Conservation (phyloP, 2,113 vertebrate species). For the Pan paniscus region DNA sequence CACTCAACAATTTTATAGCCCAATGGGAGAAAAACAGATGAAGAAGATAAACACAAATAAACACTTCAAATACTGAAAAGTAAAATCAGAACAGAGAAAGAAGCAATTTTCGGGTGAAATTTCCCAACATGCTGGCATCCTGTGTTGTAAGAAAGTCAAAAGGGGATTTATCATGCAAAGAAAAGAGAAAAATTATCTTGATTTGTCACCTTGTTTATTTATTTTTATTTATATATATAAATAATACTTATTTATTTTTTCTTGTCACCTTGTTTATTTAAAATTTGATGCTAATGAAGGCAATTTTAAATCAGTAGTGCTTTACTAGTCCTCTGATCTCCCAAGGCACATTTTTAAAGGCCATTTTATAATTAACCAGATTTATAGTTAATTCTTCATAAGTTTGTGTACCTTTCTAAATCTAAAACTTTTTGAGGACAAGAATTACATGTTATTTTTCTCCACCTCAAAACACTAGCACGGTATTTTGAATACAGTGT, state of each 20-base stretch:
- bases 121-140: neutral
- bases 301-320: neutral
- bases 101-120: no score
- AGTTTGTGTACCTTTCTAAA: neutral
- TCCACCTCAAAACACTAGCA: neutral
- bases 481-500: neutral
- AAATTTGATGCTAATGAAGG: neutral
- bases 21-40: no score
- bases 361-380: neutral
- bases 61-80: no score
- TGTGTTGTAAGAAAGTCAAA: neutral
- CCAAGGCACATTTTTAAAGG: neutral
- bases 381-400: neutral
- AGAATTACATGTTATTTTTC: neutral
- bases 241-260: no score
- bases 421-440: neutral
- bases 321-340: neutral
- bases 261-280: neutral
- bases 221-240: neutral
- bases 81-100: no score
- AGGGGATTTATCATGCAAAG: slow-evolving; percentile 1
- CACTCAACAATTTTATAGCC: no score
- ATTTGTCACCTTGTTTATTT: neutral
- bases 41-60: no score
- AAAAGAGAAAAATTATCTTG: neutral